A percentile compares a stretch with the other conserved stretches of the same genome.
These are phyloP conservation scores for Toxotes lorentzi DNA, from an alignment of 2,797 vertebrate species.

Conservation along the genomic window DNA sequence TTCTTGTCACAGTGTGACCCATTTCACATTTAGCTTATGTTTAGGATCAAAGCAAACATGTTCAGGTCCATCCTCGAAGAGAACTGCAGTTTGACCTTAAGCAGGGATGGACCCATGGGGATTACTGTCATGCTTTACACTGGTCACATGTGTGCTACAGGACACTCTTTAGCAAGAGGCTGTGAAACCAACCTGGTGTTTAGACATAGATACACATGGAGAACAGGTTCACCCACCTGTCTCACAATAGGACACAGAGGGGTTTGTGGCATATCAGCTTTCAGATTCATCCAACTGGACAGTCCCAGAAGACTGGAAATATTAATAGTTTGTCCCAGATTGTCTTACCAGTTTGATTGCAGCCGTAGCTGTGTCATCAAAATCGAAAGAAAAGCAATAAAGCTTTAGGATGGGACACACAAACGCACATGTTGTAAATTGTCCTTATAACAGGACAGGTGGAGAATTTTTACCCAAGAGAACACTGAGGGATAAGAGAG, in stretches of 20 bases:
- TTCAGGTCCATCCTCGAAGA: constrained; percentile 18
- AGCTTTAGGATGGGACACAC: constrained; percentile 7
- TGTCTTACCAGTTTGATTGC: constrained; percentile 25
- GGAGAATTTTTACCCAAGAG: constrained; percentile 32
- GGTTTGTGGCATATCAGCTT: constrained; percentile 44
- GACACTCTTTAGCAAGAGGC: constrained; percentile 9
- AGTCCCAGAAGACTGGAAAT: constrained; percentile 17
- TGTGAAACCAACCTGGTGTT: constrained; percentile 31
- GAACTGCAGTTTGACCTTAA: constrained; percentile 43
- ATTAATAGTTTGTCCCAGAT: constrained; percentile 7
- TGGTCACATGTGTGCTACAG: constrained; percentile 14
- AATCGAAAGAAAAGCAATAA: constrained; percentile 31
- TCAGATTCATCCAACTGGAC: constrained; percentile 37
- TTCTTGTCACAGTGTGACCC: constrained; percentile 1
- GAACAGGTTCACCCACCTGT: constrained; percentile 64
- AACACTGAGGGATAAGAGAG: constrained; percentile 31
- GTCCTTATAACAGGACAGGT: constrained; percentile 19
- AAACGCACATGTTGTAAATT: constrained; percentile 6
- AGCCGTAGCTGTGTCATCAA: constrained; percentile 45
- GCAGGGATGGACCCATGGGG: background rate
- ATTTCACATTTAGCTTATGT: constrained; percentile 21
- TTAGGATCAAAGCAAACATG: constrained; percentile 28
- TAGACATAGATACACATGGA: constrained; percentile 20
- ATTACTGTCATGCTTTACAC: constrained; percentile 34
- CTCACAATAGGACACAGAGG: constrained; percentile 37